Percentiles rank a stretch among this genome's conserved stretches.
These are phyloP conservation scores for Penaeus japonicus DNA, from an alignment of 1,140 invertebrate genomes.

Conservation along the genomic window DNA sequence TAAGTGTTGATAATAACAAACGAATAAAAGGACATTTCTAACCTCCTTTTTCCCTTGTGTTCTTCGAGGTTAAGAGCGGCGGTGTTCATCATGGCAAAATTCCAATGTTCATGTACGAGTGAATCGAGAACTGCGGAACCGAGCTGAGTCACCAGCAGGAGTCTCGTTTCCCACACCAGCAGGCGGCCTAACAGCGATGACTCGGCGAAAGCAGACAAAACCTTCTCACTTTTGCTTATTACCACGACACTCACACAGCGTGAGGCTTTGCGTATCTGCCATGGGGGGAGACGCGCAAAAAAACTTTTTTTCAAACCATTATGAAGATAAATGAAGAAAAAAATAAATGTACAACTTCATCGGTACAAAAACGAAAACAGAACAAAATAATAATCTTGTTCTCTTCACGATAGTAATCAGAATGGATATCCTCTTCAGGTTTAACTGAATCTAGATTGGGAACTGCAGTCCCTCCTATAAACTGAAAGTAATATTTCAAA, in stretches of 20 bases:
- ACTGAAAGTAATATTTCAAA: too few relatives aligned
- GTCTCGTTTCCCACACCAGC: slow-evolving; percentile 25
- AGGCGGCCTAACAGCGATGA: not conserved
- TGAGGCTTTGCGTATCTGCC: too few relatives aligned
- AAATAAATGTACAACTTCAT: too few relatives aligned
- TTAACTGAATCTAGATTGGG: too few relatives aligned
- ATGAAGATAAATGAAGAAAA: too few relatives aligned
- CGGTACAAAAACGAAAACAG: too few relatives aligned
- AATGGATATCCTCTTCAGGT: too few relatives aligned
- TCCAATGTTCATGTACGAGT: not conserved
- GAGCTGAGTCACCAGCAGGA: slow-evolving; percentile 13
- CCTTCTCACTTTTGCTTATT: not conserved
- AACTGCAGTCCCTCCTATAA: too few relatives aligned
- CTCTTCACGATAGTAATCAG: too few relatives aligned
- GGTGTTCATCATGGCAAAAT: slow-evolving; percentile 26
- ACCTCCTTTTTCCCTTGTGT: not conserved
- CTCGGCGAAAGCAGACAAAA: not conserved
- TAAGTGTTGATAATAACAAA: not conserved
- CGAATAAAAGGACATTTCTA: not conserved
- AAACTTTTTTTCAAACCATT: too few relatives aligned
- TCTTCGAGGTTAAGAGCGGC: not conserved
- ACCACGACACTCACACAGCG: not conserved
- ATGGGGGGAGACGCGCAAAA: too few relatives aligned
- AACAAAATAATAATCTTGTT: too few relatives aligned
- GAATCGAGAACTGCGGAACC: not conserved